phyloP scores from a whole-genome alignment of 1,140 invertebrate genomes.

The Temnothorax nylanderi region DNA sequence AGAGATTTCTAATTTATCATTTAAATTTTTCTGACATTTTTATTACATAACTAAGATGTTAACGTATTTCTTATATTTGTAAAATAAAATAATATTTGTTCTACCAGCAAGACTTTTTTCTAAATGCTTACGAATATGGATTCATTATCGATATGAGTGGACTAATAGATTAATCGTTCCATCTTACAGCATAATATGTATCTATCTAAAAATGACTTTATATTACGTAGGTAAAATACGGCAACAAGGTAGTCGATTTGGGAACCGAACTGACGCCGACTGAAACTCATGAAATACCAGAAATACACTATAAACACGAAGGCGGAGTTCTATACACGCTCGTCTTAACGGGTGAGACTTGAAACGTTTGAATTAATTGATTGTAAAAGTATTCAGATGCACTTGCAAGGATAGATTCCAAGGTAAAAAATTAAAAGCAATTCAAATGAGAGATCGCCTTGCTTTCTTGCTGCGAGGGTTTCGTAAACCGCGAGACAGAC shows the following conservation, averaged over 20 bases:
- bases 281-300: slow-evolving; percentile 81
- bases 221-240: slow-evolving; percentile 82
- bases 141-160: not conserved
- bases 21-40: not conserved
- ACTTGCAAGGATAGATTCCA: not conserved
- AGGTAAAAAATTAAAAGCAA: not conserved
- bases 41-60: not conserved
- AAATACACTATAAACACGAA: slow-evolving; percentile 85
- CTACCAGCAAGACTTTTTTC: not conserved
- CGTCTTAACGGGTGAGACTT: slow-evolving; percentile 86
- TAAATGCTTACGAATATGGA: not conserved
- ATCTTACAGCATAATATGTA: not conserved
- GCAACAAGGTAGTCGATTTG: slow-evolving; percentile 81
- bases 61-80: not conserved
- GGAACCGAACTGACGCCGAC: slow-evolving; percentile 87
- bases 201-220: not conserved
- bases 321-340: slow-evolving; percentile 87
- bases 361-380: not conserved
- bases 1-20: not conserved
- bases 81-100: not conserved
- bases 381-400: not conserved
- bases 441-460: not conserved
- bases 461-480: not conserved
- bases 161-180: not conserved
- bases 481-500: not conserved